Base-by-base conservation (phyloP, 2,888 invertebrate genomes). In the Beris morrisii region DNA sequence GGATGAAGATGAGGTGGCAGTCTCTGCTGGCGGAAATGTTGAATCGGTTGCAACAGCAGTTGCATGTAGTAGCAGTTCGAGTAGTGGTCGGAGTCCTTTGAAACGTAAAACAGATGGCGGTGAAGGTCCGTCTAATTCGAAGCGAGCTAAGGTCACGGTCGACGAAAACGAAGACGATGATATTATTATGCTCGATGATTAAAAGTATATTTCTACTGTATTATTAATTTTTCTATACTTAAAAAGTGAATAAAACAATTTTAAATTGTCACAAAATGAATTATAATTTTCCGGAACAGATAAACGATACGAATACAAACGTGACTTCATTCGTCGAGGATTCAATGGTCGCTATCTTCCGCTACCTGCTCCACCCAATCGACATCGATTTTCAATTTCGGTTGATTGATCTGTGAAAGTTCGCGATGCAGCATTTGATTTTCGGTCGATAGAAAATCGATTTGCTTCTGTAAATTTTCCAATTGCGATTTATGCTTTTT, bases 171-270 rank as follows among this genome's bases (percentile, higher is more conserved):
- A 55, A 4, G 65, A 65, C 57, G 65, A 65, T 31, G 69, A 69
- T 57, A 43, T 67, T 1, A 67, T 69, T 44, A 44, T 69, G n/a
- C 46, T 69, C n/a, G 69, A 69, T 30, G 69, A 69, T 65, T 59
- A 61, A 28, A 45, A 52, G 32, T 32, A 22, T 52, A 28, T n/a
- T n/a, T 43, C 56, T 31, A 4, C 12, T 15, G 9, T 13, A n/a
- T 13, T 32, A 11, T 55, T 15, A 15, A 13, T 43, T 45, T 58
- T 45, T 28, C 44, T 45, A 30, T 5, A 2, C n/a, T 32, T 30
- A 3, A 43, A 30, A 6, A 12, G 15, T 45, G 1, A 15, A 22
- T 28, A 11, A 28, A 12, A 44, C 30, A 2, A 12, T 30, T 13
- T 15, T 32, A 5, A 45, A 55, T 64, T 65, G 13, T 32, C 43